Percentiles rank a stretch among this genome's conserved stretches.
These are phyloP conservation scores for Ammodytes dubius DNA, from an alignment of 2,113 vertebrate species.

Conservation along the genomic window DNA sequence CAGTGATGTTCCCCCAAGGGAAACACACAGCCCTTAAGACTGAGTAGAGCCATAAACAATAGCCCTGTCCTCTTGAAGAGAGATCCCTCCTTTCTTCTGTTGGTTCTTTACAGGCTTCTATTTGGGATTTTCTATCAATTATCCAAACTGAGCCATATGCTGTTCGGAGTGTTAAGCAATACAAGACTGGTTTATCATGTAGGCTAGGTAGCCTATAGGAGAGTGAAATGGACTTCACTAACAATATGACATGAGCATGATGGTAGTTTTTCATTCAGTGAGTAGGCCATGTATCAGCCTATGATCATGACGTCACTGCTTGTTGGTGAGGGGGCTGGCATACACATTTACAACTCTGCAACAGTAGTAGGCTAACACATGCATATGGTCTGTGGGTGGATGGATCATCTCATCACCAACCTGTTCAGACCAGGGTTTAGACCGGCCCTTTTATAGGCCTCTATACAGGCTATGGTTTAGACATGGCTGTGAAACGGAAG, in stretches of 20 bases:
- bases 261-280: background rate
- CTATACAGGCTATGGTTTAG: background rate
- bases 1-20: too few species aligned
- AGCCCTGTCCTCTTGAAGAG: too few species aligned
- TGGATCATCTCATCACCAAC: background rate
- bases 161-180: background rate
- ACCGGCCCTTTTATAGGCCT: too few species aligned
- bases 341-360: constrained; percentile 36
- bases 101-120: too few species aligned
- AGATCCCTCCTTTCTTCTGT: too few species aligned
- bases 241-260: background rate
- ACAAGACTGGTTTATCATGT: background rate
- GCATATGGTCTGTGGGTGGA: background rate
- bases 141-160: background rate
- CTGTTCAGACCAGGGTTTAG: too few species aligned
- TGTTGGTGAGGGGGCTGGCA: constrained; percentile 22
- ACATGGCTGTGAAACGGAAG: constrained; percentile 54
- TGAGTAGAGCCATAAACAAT: too few species aligned
- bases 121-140: too few species aligned
- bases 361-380: background rate
- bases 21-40: too few species aligned
- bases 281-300: constrained; percentile 21
- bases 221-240: background rate
- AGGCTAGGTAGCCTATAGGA: too few species aligned
- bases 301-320: constrained; percentile 54